Percentiles rank a stretch among this genome's conserved stretches.
Conservation (phyloP, 1,140 invertebrate species). For the Halictus rubicundus region DNA sequence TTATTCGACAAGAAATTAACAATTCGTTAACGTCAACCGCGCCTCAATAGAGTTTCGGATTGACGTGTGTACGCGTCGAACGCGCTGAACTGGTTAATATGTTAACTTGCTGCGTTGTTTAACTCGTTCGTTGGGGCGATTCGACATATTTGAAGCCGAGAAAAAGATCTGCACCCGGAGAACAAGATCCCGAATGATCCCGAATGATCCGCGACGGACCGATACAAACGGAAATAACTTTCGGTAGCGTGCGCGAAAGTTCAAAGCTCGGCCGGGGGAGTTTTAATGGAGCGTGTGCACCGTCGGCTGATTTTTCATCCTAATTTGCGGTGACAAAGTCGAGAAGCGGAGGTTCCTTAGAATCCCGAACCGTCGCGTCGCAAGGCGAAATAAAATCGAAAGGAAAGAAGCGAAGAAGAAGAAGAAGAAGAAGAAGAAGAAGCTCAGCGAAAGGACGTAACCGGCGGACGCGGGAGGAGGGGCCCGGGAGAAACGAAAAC, state of each 20-base stretch:
- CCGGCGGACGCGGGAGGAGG: background rate
- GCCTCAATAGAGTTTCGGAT: too few species aligned
- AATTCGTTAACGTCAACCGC: too few species aligned
- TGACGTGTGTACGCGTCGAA: too few species aligned
- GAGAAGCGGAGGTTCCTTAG: constrained; percentile 23
- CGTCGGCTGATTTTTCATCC: constrained; percentile 51
- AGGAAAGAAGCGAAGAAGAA: background rate
- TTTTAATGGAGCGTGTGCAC: constrained; percentile 47
- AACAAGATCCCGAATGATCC: background rate
- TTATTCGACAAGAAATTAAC: too few species aligned
- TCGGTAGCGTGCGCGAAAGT: background rate
- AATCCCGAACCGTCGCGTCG: background rate
- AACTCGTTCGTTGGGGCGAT: too few species aligned
- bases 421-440: background rate
- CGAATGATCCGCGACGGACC: background rate
- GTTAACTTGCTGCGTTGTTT: too few species aligned
- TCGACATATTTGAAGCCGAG: too few species aligned
- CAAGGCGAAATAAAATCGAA: background rate
- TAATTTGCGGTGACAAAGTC: constrained; percentile 59
- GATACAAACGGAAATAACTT: background rate
- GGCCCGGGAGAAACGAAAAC: constrained; percentile 10
- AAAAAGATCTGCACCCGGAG: background rate
- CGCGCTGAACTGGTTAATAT: too few species aligned
- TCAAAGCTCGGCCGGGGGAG: constrained; percentile 14
- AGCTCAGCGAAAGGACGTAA: background rate